Base-by-base conservation (phyloP, 2,113 vertebrate species). In the Neogale vison region DNA sequence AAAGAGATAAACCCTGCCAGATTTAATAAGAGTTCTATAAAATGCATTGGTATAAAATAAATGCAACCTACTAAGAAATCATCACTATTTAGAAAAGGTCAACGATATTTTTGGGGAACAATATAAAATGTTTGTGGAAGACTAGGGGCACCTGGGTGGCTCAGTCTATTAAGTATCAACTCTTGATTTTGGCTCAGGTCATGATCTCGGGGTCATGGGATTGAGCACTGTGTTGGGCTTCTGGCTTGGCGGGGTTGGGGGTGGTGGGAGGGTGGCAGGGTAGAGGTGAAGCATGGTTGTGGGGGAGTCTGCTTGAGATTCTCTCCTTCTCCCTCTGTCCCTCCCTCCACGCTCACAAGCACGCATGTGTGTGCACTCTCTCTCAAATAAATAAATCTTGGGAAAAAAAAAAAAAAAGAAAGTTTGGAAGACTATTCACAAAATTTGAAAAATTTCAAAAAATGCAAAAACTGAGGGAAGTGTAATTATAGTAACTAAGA, bases 401-500 rank as follows among this genome's bases (percentile, higher is more conserved):
- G 42, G n/a, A n/a, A n/a, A 42, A 42, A 42, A 42, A n/a, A n/a
- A 67, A 87, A 61, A 61, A 92, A 34, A 61, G 26, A 93, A 34
- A 52, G 6, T 74, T 61, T 88, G 34, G 6, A 67, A 74, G 26
- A 45, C 57, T 67, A 47, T 52, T 81, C 4, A n/a, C 42, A 88
- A 96, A 94, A 96, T 76, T 55, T 86, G 92, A 92, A 91, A 47
- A 88, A 88, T 61, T 79, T 90, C 20, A 92, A 94, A 93, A 71
- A 93, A 92, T 87, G 63, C 20, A 87, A 96, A 87, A 87, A 83
- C 34, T 74, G 55, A 69, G 6, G 24, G 61, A 94, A 76, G 82
- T 36, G 3, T 72, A 88, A 72, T 93, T 82, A 93, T 4, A 29
- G 31, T 45, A 95, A 93, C 12, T 84, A 90, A 97, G 17, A 97